Evolutionary conservation across 1,140 invertebrate genomes (phyloP).

Genomic region (Drosophila truncata): DNA sequence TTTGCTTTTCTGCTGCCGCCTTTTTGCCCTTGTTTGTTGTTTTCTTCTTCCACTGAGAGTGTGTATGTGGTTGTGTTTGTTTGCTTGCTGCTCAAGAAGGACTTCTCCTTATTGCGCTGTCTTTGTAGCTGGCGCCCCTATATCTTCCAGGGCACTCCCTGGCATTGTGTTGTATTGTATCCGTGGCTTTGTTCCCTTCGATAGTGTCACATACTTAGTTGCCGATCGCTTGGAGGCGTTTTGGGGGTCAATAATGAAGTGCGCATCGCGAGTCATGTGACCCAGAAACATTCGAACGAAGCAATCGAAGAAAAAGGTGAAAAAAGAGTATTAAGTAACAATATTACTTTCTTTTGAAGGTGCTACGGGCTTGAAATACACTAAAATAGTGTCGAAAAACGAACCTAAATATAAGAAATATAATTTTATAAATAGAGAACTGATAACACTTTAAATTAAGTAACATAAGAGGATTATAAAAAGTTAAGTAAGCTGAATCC

Average conservation of each 20-base stretch:
- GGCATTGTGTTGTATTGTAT: slow-evolving; percentile 48
- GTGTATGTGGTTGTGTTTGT: slow-evolving; percentile 6
- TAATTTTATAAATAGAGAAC: background rate
- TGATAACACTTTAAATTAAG: too few species aligned
- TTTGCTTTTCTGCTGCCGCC: slow-evolving; percentile 31
- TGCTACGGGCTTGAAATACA: background rate
- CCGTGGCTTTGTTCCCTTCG: slow-evolving; percentile 51
- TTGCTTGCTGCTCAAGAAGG: slow-evolving; percentile 29
- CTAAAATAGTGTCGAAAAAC: background rate
- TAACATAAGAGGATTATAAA: too few species aligned
- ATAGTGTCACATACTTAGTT: slow-evolving; percentile 69
- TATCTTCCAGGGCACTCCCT: slow-evolving; percentile 29
- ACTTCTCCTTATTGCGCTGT: slow-evolving; percentile 37
- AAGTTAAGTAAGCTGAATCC: too few species aligned
- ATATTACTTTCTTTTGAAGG: too few species aligned
- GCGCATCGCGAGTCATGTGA: slow-evolving; percentile 31
- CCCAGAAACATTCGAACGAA: slow-evolving; percentile 9
- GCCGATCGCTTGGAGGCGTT: slow-evolving; percentile 50
- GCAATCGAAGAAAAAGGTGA: background rate
- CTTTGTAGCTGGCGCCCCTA: slow-evolving; percentile 45
- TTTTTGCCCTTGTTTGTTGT: slow-evolving; percentile 49
- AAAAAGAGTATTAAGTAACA: background rate
- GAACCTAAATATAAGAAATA: too few species aligned
- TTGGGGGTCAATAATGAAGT: slow-evolving; percentile 75
- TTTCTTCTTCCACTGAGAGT: background rate